A percentile compares a stretch with the other conserved stretches of the same genome.
phyloP scores from a whole-genome alignment of 2,113 vertebrate genomes.

The Pseudorasbora parva region DNA sequence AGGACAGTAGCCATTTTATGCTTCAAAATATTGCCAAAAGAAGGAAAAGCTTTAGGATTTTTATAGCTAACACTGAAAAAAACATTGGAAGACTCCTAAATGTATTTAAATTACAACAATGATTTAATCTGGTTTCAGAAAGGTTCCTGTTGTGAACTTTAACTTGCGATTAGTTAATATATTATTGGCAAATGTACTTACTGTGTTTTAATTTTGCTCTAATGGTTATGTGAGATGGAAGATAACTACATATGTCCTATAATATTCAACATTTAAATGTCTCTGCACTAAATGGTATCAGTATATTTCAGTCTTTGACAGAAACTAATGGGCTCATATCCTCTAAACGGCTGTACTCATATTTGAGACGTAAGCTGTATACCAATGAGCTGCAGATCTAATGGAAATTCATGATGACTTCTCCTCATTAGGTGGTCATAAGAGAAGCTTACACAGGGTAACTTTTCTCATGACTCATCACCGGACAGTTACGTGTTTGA shows the following conservation, averaged over 20 bases:
- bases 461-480: background rate
- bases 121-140: background rate
- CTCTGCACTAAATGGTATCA: conserved; percentile 10
- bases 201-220: background rate
- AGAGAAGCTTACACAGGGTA: background rate
- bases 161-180: background rate
- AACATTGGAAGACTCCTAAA: background rate
- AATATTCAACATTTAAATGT: conserved; percentile 7
- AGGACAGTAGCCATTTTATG: background rate
- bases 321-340: conserved; percentile 11
- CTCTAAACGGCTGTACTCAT: conserved; percentile 18
- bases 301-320: conserved; percentile 23
- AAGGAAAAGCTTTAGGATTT: background rate
- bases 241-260: background rate
- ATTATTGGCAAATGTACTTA: background rate
- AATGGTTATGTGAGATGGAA: background rate
- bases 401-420: background rate
- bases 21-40: background rate
- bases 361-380: conserved; percentile 16
- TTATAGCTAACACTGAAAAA: background rate
- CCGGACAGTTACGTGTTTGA: background rate
- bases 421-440: background rate
- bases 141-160: background rate
- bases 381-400: conserved; percentile 5
- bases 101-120: background rate